phyloP scores from a whole-genome alignment of 2,797 vertebrate species.

The Margarornis squamiger region DNA sequence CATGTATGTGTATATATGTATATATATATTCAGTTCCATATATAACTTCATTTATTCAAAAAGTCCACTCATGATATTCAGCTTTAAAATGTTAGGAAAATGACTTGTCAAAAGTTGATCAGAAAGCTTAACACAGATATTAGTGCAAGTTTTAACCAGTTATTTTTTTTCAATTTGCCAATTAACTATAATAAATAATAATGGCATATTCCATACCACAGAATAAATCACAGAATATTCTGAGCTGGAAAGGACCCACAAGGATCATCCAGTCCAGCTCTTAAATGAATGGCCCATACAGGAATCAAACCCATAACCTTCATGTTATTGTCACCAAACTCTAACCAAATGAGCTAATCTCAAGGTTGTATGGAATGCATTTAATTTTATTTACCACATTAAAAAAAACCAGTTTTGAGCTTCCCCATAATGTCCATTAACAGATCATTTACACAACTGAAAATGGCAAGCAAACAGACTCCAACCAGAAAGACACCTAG shows the following conservation, averaged over 20 bases:
- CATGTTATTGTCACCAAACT: background rate
- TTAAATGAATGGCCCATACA: background rate
- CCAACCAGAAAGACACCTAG: background rate
- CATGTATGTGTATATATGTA: background rate
- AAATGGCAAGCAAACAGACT: background rate
- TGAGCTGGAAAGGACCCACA: background rate
- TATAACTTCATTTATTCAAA: background rate
- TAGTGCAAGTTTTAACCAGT: background rate
- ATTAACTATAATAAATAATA: background rate
- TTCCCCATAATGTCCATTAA: background rate
- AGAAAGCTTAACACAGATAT: background rate
- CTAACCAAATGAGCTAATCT: background rate
- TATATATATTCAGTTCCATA: background rate
- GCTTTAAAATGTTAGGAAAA: background rate
- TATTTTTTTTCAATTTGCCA: background rate
- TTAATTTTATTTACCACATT: background rate
- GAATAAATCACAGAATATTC: background rate
- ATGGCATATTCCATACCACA: background rate
- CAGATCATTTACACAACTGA: background rate
- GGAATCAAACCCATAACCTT: background rate
- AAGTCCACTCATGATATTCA: background rate
- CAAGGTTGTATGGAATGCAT: background rate
- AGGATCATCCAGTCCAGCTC: background rate
- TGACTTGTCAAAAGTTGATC: background rate
- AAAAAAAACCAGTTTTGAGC: fast-evolving